phyloP scores from a whole-genome alignment of 2,888 invertebrate species.

The Pseudanteris insignis region DNA sequence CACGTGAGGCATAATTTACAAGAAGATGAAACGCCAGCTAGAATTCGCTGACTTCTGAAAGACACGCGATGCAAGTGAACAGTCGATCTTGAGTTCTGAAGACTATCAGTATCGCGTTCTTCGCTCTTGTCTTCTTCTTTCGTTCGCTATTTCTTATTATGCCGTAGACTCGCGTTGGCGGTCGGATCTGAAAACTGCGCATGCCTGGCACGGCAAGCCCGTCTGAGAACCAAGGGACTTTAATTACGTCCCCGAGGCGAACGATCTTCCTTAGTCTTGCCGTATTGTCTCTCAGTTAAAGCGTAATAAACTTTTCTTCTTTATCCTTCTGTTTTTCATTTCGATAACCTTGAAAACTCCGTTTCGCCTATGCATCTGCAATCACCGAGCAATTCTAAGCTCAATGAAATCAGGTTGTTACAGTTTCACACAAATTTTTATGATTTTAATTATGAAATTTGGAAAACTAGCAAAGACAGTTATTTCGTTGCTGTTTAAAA shows the following conservation, averaged over 20 bases:
- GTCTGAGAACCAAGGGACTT: slow-evolving; percentile 39
- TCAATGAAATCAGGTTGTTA: too few species aligned
- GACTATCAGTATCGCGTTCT: slow-evolving; percentile 33
- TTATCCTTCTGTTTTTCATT: slow-evolving; percentile 22
- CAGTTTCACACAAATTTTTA: too few species aligned
- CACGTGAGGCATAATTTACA: too few species aligned
- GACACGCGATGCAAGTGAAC: slow-evolving; percentile 17
- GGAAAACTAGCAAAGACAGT: too few species aligned
- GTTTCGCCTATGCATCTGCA: background rate
- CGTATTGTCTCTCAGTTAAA: slow-evolving; percentile 41
- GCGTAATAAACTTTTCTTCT: slow-evolving; percentile 38
- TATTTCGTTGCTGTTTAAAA: too few species aligned
- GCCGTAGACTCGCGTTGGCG: slow-evolving; percentile 40
- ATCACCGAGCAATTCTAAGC: too few species aligned
- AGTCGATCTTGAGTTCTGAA: slow-evolving; percentile 22
- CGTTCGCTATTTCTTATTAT: slow-evolving; percentile 37
- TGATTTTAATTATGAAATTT: too few species aligned
- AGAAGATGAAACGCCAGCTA: background rate
- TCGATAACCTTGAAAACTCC: slow-evolving; percentile 6
- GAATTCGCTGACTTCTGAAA: slow-evolving; percentile 5
- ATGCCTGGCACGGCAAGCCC: slow-evolving; percentile 33
- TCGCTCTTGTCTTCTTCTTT: slow-evolving; percentile 33
- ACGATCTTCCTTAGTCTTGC: slow-evolving; percentile 42
- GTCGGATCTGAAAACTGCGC: slow-evolving; percentile 40
- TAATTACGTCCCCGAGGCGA: slow-evolving; percentile 45